These are phyloP conservation scores for Thyatira batis DNA, from an alignment of 2,888 invertebrate genomes.

Conservation along the genomic window DNA sequence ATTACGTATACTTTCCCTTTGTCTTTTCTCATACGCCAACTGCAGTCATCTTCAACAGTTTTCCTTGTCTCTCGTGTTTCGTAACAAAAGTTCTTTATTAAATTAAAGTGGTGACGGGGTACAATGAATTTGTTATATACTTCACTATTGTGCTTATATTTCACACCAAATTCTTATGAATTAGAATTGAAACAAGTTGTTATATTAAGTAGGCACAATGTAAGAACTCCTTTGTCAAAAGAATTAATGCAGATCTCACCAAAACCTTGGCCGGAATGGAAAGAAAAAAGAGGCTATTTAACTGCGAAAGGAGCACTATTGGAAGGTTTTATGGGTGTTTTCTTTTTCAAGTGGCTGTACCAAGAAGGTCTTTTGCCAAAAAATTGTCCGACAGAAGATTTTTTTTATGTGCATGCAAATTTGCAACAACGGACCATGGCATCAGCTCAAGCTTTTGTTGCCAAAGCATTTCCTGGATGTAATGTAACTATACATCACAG, in stretches of 20 bases:
- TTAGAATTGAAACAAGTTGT: slow-evolving; percentile 49
- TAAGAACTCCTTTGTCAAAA: slow-evolving; percentile 59
- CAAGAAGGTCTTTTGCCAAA: slow-evolving; percentile 40
- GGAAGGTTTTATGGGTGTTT: slow-evolving; percentile 64
- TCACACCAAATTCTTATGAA: not conserved
- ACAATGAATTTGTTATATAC: not conserved
- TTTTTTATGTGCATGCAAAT: slow-evolving; percentile 65
- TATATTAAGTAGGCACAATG: slow-evolving; percentile 64
- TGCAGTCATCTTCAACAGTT: not conserved
- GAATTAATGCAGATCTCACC: slow-evolving; percentile 49
- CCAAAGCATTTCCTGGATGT: slow-evolving; percentile 59
- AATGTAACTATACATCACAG: slow-evolving; percentile 56
- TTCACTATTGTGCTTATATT: not conserved
- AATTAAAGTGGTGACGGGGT: not conserved
- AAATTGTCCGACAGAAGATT: slow-evolving; percentile 49
- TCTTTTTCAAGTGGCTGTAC: slow-evolving; percentile 48
- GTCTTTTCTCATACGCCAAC: not conserved
- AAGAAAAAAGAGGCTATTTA: slow-evolving; percentile 53
- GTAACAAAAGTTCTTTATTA: not conserved
- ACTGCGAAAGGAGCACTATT: slow-evolving; percentile 58
- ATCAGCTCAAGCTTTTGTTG: slow-evolving; percentile 61
- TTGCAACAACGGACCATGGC: slow-evolving; percentile 59
- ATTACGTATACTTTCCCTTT: not conserved
- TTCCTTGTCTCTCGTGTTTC: not conserved
- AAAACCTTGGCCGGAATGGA: slow-evolving; percentile 60